Evolutionary conservation across 2,797 vertebrate species (phyloP), one percentile per base, ranked within the genome.

Genomic region (Neomorphus geoffroyi): DNA sequence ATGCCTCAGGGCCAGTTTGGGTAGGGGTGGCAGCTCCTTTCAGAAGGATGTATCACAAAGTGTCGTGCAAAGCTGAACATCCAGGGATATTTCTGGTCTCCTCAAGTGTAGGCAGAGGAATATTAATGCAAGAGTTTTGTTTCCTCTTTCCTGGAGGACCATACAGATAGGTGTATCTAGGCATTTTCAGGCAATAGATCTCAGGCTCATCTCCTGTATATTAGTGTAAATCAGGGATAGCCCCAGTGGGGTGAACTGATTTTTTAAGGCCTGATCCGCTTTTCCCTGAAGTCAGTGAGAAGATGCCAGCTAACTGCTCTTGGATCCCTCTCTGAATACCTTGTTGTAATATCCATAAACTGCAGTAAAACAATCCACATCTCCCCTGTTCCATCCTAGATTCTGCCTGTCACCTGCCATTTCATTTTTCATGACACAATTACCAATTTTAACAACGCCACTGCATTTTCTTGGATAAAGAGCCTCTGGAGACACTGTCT

Each of bases 381-480:
- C 41, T 90, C 37, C 22, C 30, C 43, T 77, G 32, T 69, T 90
- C 77, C 57, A 51, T 35, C 78, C 88, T 73, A 79, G 86, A 84
- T 30, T 77, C 73, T 90, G 70, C 37, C 71, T 94, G 43, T 56
- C 74, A 92, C 88, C 56, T 88, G 94, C 80, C 86, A 80, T 95
- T 94, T 93, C 75, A 80, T 92, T 95, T 88, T 93, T 88, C 74
- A 62, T 89, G 14, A 69, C 41, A 82, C 33, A 66, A 83, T 93
- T 87, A 92, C 26, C 0, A 80, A 85, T 96, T 96, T 92, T 96
- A 89, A 93, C 88, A 94, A 74, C 85, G 21, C 37, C 93, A 78
- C 71, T 61, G 46, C 61, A 72, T 87, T 94, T 93, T 80, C 78
- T 78, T 94, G 74, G 37, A 86, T 96, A 87, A 95, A 92, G 67